A percentile compares a stretch with the other conserved stretches of the same genome.
These are phyloP conservation scores for Mya arenaria DNA, from an alignment of 1,140 invertebrate genomes.

Conservation along the genomic window DNA sequence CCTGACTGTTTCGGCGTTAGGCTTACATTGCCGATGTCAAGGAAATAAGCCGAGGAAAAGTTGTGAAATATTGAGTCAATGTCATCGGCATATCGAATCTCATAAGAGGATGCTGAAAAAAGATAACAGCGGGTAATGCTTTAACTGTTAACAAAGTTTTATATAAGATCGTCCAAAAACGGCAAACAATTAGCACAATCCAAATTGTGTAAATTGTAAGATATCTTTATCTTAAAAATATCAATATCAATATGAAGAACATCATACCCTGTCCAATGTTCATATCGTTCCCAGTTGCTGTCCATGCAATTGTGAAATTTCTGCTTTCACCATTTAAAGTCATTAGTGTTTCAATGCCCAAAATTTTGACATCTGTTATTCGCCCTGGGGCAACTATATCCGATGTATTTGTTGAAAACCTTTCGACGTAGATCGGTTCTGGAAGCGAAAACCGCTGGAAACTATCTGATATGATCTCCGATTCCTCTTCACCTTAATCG, in stretches of 20 bases:
- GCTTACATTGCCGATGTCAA: neutral
- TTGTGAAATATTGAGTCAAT: neutral
- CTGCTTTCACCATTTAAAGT: slow-evolving; percentile 16
- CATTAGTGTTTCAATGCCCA: neutral
- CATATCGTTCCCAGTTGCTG: slow-evolving; percentile 17
- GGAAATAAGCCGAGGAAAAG: neutral
- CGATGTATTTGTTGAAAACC: neutral
- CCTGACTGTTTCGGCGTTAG: slow-evolving; percentile 4
- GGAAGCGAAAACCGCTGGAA: neutral
- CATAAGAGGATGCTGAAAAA: neutral
- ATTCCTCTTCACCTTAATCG: too few relatives aligned
- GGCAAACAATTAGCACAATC: too few relatives aligned
- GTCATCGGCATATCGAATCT: neutral
- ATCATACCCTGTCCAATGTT: slow-evolving; percentile 19
- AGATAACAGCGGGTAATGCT: too few relatives aligned
- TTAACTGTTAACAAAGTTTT: too few relatives aligned
- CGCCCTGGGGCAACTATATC: neutral
- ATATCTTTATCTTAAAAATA: too few relatives aligned
- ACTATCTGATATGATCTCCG: too few relatives aligned
- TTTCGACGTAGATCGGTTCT: neutral
- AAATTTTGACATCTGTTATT: slow-evolving; percentile 9
- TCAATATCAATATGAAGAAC: too few relatives aligned
- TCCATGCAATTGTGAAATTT: slow-evolving; percentile 37
- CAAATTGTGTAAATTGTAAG: too few relatives aligned
- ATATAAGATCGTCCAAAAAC: too few relatives aligned